Evolutionary conservation across 2,113 vertebrate species (phyloP), one percentile per base, ranked within the genome.

Genomic region (Neolamprologus caudopunctatus): DNA sequence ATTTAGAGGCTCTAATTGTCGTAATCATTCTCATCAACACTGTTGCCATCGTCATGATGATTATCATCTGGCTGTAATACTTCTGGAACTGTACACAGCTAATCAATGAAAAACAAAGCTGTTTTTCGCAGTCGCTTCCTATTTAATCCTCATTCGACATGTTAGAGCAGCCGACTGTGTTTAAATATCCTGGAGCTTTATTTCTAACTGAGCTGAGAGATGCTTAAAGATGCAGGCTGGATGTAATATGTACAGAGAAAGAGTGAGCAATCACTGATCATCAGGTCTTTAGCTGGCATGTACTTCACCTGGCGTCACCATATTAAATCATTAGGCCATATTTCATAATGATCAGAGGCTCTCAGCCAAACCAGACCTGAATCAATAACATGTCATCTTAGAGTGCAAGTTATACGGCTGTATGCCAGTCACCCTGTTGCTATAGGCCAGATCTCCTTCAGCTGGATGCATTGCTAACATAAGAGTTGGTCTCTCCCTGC

Each of bases 311-410:
- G 75, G 81, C 61, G 8, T 87, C 87, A 88, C 86, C 91, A 91
- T 92, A 89, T 93, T 89, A 94, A 93, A 93, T 93, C 89, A 92
- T 91, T 91, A 88, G 81, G 14, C 90, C 82, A 86, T 92, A 88
- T 93, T 94, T 95, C 85, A 94, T 88, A 93, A 88, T 91, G 80
- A 87, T 84, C 31, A 28, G 55, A 66, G 86, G 92, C 90, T 91
- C 63, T 28, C 81, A 88, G 91, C 85, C 91, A 91, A 94, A 89
- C 78, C 79, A 85, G 78, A 83, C 83, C 51, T 79, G 87, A 91
- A 94, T 94, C 89, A 86, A 93, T 93, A 90, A 54, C 24, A 80
- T 91, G 89, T 92, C 88, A 92, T 90, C 53, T 89, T n/a, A 82
- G 80, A 57, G 73, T 84, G 85, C 81, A 88, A 50, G 89, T 66